Evolutionary conservation across 1,140 invertebrate genomes (phyloP), one percentile per base, ranked within the genome.

Genomic region (Drosophila fuyamai): DNA sequence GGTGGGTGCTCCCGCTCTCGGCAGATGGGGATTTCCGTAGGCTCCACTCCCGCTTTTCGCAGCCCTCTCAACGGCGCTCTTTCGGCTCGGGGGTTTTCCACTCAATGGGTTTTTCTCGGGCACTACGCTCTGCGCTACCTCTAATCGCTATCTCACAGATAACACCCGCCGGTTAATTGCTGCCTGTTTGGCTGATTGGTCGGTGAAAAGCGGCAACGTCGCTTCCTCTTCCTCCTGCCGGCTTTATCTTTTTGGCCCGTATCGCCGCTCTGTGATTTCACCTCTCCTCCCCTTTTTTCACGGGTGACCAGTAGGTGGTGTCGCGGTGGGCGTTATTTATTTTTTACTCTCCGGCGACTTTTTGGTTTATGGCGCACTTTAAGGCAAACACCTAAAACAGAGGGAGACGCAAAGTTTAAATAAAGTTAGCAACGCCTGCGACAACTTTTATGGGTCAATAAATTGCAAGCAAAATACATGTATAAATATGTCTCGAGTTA

Each of bases 351-450:
- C 60, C 57, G 67, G 61, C 79, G 75, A 66, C 56, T 61, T 74
- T 68, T 63, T 89, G 75, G 83, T 83, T 88, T 89, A 88, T 86
- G 83, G 82, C 83, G 73, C 83, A 88, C 83, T 89, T 89, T 84
- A 89, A 89, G 76, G 72, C 76, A 80, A 83, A 88, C 72, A 88
- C 84, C 84, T 89, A 88, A 88, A 86, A 84, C 58, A 68, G 41
- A 71, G 36, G 58, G 55, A 59, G 36, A 81, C 41, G 77, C 56
- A 71, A 63, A 63, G 53, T 76, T 86, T 84, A 89, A 88, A 83
- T 84, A 90, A 90, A 90, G 84, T 88, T 88, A 73, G 80, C 77
- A 88, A 89, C 85, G 84, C 84, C 84, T 84, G 80, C 77, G 81
- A 89, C 82, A 88, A 54, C 80, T 84, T 89, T 89, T 84, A 88